Conservation (phyloP, 2,888 invertebrate genomes). For the Volucella zonaria region DNA sequence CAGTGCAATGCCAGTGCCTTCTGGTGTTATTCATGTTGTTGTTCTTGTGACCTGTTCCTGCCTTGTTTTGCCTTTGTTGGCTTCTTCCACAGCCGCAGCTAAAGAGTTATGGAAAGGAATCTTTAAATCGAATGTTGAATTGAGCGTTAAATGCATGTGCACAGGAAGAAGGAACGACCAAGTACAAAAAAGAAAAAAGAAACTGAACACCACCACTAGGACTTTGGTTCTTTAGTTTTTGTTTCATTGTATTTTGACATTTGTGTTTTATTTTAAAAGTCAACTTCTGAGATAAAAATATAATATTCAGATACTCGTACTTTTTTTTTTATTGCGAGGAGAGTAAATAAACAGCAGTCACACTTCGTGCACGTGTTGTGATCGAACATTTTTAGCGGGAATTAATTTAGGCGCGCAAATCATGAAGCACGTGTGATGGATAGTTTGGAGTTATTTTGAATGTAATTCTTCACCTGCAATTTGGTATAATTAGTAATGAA, state of each 20-base stretch:
- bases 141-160: slow-evolving; percentile 48
- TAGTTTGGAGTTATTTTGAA: background rate
- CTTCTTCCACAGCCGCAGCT: background rate
- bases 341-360: slow-evolving; percentile 21
- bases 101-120: slow-evolving; percentile 17
- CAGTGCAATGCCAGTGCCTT: slow-evolving; percentile 6
- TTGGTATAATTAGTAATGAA: no score
- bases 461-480: no score
- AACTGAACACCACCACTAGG: slow-evolving; percentile 46
- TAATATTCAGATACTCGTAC: slow-evolving; percentile 15
- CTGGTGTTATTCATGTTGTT: slow-evolving; percentile 3
- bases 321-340: slow-evolving; percentile 1
- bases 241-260: background rate
- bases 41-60: background rate
- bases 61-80: background rate
- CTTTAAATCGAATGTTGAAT: slow-evolving; percentile 46
- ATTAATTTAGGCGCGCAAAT: slow-evolving; percentile 38
- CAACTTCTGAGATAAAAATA: slow-evolving; percentile 39
- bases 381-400: slow-evolving; percentile 22
- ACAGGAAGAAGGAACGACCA: slow-evolving; percentile 4
- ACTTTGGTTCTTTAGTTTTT: slow-evolving; percentile 7
- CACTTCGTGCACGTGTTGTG: slow-evolving; percentile 62
- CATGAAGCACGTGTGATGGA: slow-evolving; percentile 30
- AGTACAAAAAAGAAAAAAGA: background rate
- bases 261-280: slow-evolving; percentile 8